phyloP scores from a whole-genome alignment of 1,140 invertebrate species.

The Harpegnathos saltator region DNA sequence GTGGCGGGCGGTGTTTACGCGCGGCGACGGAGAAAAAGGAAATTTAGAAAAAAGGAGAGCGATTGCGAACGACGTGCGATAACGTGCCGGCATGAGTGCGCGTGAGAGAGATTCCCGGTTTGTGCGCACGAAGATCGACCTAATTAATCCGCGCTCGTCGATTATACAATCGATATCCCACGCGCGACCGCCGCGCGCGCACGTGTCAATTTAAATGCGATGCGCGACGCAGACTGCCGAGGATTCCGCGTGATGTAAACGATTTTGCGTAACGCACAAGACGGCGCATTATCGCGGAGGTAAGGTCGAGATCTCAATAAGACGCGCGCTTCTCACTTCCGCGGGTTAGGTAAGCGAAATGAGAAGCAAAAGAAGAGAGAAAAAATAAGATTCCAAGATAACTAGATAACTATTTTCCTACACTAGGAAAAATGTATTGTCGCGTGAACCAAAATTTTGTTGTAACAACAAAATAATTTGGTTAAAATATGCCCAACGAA shows the following conservation, averaged over 20 bases:
- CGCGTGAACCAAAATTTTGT: too few relatives aligned
- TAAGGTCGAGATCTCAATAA: slow-evolving; percentile 17
- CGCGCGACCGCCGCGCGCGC: not conserved
- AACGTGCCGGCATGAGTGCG: too few relatives aligned
- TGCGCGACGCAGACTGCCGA: not conserved
- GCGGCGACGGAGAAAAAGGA: not conserved
- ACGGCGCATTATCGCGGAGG: not conserved
- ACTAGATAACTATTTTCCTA: too few relatives aligned
- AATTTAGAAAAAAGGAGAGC: not conserved
- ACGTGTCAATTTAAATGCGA: not conserved
- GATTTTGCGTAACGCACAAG: slow-evolving; percentile 20
- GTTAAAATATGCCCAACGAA: too few relatives aligned
- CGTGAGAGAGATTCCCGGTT: slow-evolving; percentile 8
- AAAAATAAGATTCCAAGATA: not conserved
- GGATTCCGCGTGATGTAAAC: not conserved
- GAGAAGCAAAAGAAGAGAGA: too few relatives aligned
- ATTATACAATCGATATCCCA: slow-evolving; percentile 27
- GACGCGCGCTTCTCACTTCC: not conserved
- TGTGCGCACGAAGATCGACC: slow-evolving; percentile 25
- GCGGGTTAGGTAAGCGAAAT: not conserved
- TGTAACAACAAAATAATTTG: too few relatives aligned
- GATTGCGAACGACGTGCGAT: not conserved
- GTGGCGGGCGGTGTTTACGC: too few relatives aligned
- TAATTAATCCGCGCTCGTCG: slow-evolving; percentile 10
- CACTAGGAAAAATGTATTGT: too few relatives aligned